A percentile compares a stretch with the other conserved stretches of the same genome.
Conservation (phyloP, 2,797 vertebrate genomes). For the Acipenser ruthenus region DNA sequence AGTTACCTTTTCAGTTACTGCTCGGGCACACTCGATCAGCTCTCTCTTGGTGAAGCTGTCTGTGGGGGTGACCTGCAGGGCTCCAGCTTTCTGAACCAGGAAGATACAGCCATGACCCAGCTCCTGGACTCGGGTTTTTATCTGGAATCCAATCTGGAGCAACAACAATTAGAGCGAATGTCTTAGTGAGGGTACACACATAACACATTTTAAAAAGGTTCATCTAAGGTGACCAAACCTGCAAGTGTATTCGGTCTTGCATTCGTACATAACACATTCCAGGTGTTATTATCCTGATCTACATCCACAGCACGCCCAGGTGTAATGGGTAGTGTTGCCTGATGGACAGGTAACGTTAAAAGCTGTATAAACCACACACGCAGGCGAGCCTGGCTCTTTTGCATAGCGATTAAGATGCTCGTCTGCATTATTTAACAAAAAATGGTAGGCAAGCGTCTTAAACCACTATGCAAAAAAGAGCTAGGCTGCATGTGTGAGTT, state of each 20-base stretch:
- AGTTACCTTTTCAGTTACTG: slow-evolving; percentile 90
- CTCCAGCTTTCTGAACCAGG: slow-evolving; percentile 93
- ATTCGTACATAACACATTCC: neutral
- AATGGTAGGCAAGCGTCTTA: no score
- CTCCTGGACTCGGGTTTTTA: slow-evolving; percentile 87
- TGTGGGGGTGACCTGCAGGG: slow-evolving; percentile 86
- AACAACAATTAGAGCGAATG: neutral
- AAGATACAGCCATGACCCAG: slow-evolving; percentile 94
- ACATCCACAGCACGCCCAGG: no score
- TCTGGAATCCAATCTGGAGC: slow-evolving; percentile 84
- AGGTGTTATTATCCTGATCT: neutral
- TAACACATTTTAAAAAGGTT: no score
- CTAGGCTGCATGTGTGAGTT: no score
- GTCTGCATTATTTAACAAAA: no score
- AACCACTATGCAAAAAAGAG: no score
- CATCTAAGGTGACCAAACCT: neutral
- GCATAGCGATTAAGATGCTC: slow-evolving; percentile 12
- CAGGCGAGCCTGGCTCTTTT: no score
- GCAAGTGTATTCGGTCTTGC: neutral
- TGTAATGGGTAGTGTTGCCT: no score
- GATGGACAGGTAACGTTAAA: no score
- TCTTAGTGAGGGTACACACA: neutral
- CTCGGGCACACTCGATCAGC: slow-evolving; percentile 87
- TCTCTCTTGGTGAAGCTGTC: slow-evolving; percentile 91
- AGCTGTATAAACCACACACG: slow-evolving; percentile 60